These are phyloP conservation scores for Danaus plexippus DNA, from an alignment of 1,140 invertebrate genomes.

Conservation along the genomic window DNA sequence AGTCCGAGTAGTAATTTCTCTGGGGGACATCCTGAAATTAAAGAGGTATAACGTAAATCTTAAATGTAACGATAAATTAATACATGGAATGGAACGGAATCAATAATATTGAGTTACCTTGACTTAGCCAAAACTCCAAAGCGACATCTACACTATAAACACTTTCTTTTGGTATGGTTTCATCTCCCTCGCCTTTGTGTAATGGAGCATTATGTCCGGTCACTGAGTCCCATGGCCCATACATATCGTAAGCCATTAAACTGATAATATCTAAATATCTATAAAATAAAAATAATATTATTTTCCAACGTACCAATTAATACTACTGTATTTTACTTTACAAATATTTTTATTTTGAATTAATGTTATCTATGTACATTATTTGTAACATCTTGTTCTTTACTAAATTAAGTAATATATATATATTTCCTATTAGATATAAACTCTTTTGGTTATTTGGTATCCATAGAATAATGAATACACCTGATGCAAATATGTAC, in stretches of 20 bases:
- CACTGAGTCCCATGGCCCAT: conserved; percentile 75
- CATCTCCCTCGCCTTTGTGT: conserved; percentile 50
- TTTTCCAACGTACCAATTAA: not conserved
- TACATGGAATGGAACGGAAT: conserved; percentile 1
- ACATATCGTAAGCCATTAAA: conserved; percentile 82
- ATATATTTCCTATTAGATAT: too few relatives aligned
- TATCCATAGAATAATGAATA: too few relatives aligned
- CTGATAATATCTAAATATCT: conserved; percentile 76
- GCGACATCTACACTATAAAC: conserved; percentile 64
- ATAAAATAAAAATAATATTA: conserved; percentile 3
- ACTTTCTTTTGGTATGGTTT: conserved; percentile 13
- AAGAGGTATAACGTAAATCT: not conserved
- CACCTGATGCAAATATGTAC: too few relatives aligned
- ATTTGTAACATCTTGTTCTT: too few relatives aligned
- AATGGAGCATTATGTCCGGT: conserved; percentile 77
- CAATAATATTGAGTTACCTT: conserved; percentile 34
- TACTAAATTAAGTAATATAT: too few relatives aligned
- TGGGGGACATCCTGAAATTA: conserved; percentile 67
- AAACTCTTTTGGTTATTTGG: too few relatives aligned
- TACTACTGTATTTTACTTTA: too few relatives aligned
- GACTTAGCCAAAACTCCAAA: conserved; percentile 75
- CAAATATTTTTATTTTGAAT: not conserved
- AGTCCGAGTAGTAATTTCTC: conserved; percentile 80
- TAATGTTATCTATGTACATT: too few relatives aligned
- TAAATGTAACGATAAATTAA: conserved; percentile 1